phyloP scores from a whole-genome alignment of 2,888 invertebrate species.

The Nemurella pictetii region DNA sequence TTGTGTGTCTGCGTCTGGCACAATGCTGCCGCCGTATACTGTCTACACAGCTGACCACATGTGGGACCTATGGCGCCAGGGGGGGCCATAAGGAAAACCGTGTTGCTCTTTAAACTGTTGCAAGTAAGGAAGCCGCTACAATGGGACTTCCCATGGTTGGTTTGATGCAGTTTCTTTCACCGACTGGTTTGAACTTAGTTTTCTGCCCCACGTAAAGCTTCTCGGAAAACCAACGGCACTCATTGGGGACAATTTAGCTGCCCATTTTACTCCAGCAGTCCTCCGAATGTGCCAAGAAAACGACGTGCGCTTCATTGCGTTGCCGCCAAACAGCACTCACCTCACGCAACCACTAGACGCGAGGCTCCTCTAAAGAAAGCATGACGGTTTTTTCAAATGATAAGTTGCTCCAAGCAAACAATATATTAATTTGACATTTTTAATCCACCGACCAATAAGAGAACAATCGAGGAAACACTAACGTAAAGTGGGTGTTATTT shows the following conservation, averaged over 20 bases:
- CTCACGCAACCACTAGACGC: constrained; percentile 45
- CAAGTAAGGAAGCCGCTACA: constrained; percentile 40
- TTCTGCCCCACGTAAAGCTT: constrained; percentile 43
- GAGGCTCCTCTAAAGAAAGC: constrained; percentile 40
- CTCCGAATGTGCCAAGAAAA: constrained; percentile 45
- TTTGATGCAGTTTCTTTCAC: constrained; percentile 46
- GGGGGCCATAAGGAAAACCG: constrained; percentile 42
- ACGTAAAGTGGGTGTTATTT: too few relatives aligned
- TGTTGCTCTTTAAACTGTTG: constrained; percentile 19
- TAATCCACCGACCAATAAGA: too few relatives aligned
- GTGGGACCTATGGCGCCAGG: constrained; percentile 44
- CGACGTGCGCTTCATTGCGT: constrained; percentile 46
- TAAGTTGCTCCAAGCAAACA: too few relatives aligned
- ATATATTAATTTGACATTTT: too few relatives aligned
- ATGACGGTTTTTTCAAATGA: too few relatives aligned
- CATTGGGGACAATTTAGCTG: constrained; percentile 48
- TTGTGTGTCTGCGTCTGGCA: constrained; percentile 43
- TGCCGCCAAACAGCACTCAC: constrained; percentile 46
- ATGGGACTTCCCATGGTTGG: constrained; percentile 46
- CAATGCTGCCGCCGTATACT: constrained; percentile 43
- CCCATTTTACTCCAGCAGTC: constrained; percentile 45
- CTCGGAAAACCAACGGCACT: constrained; percentile 44
- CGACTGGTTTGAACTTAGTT: constrained; percentile 47
- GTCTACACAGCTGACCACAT: constrained; percentile 45
- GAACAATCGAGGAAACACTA: too few relatives aligned